A percentile compares a stretch with the other conserved stretches of the same genome.
Conservation (phyloP, 2,797 vertebrate genomes). For the Triplophysa yarkandensis region DNA sequence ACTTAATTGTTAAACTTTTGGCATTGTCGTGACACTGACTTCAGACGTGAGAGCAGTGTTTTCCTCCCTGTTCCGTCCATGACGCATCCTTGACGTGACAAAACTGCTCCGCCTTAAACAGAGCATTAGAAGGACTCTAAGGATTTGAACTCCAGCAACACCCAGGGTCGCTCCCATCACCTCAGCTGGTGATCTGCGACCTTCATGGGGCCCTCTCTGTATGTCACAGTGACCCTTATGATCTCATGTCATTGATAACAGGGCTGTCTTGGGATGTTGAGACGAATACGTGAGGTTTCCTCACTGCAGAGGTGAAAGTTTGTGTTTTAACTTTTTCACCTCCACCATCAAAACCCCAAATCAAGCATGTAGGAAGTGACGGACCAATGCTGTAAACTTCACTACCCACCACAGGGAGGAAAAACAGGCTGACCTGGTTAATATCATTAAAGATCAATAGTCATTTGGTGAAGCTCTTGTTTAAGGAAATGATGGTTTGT, state of each 20-base stretch:
- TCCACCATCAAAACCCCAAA: neutral
- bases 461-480: slow-evolving; percentile 20
- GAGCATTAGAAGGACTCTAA: slow-evolving; percentile 44
- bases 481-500: neutral
- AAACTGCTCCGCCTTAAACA: slow-evolving; percentile 55
- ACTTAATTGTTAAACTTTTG: slow-evolving; percentile 23
- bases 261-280: neutral
- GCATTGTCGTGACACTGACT: slow-evolving; percentile 26
- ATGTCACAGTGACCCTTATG: slow-evolving; percentile 16
- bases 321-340: neutral
- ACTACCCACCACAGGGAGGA: slow-evolving; percentile 8
- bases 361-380: slow-evolving; percentile 9
- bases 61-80: slow-evolving; percentile 33
- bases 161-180: slow-evolving; percentile 43
- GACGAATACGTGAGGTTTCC: neutral
- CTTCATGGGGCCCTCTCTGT: slow-evolving; percentile 26
- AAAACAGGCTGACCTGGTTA: slow-evolving; percentile 1
- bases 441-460: slow-evolving; percentile 11
- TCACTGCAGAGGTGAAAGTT: neutral
- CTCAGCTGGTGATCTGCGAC: slow-evolving; percentile 44
- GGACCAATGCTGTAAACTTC: slow-evolving; percentile 7
- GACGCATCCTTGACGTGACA: slow-evolving; percentile 54
- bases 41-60: slow-evolving; percentile 24
- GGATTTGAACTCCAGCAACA: slow-evolving; percentile 43
- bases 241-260: slow-evolving; percentile 37